phyloP scores from a whole-genome alignment of 2,797 vertebrate species.

The Borostomias antarcticus region DNA sequence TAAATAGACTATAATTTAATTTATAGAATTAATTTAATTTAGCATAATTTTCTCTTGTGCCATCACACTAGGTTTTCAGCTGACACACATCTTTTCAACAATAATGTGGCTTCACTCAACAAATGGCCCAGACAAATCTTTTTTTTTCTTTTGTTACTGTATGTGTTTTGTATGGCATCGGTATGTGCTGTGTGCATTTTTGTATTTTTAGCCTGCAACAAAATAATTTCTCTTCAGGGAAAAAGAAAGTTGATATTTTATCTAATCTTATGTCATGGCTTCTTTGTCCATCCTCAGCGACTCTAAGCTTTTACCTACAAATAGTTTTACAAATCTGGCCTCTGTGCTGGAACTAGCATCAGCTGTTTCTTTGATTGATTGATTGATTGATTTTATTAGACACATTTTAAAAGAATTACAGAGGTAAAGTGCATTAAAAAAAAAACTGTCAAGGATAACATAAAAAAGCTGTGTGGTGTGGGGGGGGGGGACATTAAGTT shows the following conservation, averaged over 20 bases:
- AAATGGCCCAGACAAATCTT: slow-evolving; percentile 28
- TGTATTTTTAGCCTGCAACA: no score
- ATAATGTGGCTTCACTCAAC: slow-evolving; percentile 20
- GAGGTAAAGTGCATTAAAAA: no score
- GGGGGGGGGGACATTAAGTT: no score
- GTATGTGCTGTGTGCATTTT: no score
- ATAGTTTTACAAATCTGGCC: slow-evolving; percentile 15
- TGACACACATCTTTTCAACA: slow-evolving; percentile 35
- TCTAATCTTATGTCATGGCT: background rate
- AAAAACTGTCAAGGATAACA: no score
- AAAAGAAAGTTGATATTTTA: no score
- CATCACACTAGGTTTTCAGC: slow-evolving; percentile 32
- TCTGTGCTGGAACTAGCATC: slow-evolving; percentile 18
- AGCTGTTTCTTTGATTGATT: slow-evolving; percentile 17
- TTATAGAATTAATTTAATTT: background rate
- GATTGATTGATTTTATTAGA: no score
- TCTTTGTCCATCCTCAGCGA: slow-evolving; percentile 20
- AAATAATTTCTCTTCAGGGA: no score
- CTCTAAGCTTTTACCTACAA: slow-evolving; percentile 2
- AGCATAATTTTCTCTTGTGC: slow-evolving; percentile 15
- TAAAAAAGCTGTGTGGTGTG: no score
- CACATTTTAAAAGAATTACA: no score
- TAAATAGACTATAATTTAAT: no score
- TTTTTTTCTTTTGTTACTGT: slow-evolving; percentile 9
- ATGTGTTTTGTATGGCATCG: no score